Evolutionary conservation across 1,140 invertebrate species (phyloP).

Genomic region (Harpegnathos saltator): DNA sequence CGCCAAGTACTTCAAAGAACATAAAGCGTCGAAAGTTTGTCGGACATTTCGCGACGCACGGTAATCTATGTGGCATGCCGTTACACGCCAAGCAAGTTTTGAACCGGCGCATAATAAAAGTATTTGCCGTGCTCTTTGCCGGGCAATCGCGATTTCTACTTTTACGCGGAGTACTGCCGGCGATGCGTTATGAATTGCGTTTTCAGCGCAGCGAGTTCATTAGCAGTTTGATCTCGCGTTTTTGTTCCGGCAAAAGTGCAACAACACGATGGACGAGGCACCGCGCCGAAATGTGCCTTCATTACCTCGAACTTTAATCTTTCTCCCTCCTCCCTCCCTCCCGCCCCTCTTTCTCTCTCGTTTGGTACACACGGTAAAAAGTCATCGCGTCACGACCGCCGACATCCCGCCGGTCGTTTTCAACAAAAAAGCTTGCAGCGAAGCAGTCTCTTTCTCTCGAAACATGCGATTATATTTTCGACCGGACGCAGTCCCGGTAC

Average conservation of each 20-base stretch:
- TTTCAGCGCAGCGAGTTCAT: neutral
- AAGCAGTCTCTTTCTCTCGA: neutral
- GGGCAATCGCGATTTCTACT: neutral
- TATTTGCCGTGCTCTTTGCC: neutral
- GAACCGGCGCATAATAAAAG: neutral
- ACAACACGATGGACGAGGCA: neutral
- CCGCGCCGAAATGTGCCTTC: neutral
- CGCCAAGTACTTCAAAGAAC: conserved; percentile 19
- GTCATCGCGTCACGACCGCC: neutral
- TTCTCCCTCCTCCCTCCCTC: no score
- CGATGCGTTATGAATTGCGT: neutral
- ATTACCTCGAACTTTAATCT: neutral
- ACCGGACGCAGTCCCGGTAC: neutral
- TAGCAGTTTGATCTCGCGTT: neutral
- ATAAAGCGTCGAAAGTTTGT: conserved; percentile 22
- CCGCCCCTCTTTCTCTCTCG: neutral
- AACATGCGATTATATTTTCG: conserved; percentile 34
- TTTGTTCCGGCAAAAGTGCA: conserved; percentile 4
- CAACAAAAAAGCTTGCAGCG: neutral
- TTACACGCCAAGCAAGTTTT: neutral
- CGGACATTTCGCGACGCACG: neutral
- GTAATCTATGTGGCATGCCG: neutral
- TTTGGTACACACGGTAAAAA: neutral
- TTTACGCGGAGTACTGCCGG: neutral
- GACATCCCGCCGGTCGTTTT: conserved; percentile 7